These are phyloP conservation scores for Danio tinwini DNA, from an alignment of 2,797 vertebrate species.

Conservation along the genomic window DNA sequence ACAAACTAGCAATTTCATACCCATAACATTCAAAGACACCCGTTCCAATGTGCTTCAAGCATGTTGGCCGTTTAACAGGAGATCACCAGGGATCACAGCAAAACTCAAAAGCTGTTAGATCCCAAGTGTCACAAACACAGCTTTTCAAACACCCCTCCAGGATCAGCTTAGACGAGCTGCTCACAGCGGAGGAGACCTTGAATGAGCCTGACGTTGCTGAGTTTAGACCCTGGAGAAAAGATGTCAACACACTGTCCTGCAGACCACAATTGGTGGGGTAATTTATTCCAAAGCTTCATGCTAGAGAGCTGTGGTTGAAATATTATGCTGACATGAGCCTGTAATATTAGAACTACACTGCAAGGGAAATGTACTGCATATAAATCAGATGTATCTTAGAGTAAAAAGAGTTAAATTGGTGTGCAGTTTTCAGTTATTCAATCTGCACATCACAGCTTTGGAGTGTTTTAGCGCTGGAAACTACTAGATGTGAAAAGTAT, in stretches of 20 bases:
- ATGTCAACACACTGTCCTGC: constrained; percentile 25
- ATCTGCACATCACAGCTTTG: not conserved
- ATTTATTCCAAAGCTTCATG: constrained; percentile 8
- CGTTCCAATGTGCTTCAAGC: constrained; percentile 49
- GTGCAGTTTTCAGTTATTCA: not conserved
- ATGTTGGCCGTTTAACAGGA: constrained; percentile 28
- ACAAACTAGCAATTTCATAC: not conserved
- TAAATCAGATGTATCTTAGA: not conserved
- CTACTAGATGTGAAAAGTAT: not conserved
- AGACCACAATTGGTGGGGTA: not conserved
- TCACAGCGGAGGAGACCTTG: constrained; percentile 8
- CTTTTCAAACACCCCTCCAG: constrained; percentile 5
- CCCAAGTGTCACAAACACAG: constrained; percentile 23
- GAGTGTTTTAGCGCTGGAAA: constrained; percentile 2
- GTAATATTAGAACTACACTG: constrained; percentile 1
- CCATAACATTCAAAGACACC: not conserved
- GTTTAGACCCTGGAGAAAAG: constrained; percentile 10
- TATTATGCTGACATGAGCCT: not conserved
- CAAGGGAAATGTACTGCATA: not conserved
- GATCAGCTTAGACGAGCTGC: constrained; percentile 10
- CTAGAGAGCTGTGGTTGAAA: not conserved
- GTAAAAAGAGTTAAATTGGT: not conserved
- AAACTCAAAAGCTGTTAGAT: constrained; percentile 34
- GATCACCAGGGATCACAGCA: constrained; percentile 29
- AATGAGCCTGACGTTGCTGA: not conserved